phyloP scores from a whole-genome alignment of 2,888 invertebrate species.

The Eremobia ochroleuca region DNA sequence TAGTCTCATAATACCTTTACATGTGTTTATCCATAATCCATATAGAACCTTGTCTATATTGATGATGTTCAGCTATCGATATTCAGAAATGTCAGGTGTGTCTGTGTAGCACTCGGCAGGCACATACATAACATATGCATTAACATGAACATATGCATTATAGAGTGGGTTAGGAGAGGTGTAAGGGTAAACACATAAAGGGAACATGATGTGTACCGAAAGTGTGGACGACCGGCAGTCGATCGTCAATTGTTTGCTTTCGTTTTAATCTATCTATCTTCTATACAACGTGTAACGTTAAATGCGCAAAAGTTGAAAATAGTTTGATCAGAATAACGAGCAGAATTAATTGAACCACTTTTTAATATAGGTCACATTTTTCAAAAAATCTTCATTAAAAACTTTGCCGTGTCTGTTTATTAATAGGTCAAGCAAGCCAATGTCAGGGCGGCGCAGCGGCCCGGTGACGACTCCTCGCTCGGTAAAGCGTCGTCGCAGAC shows the following conservation, averaged over 20 bases:
- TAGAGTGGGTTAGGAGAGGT: slow-evolving; percentile 28
- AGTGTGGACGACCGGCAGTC: slow-evolving; percentile 7
- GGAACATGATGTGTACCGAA: background rate
- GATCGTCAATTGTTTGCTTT: slow-evolving; percentile 8
- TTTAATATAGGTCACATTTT: too few relatives aligned
- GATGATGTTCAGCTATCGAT: slow-evolving; percentile 23
- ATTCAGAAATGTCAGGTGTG: slow-evolving; percentile 49
- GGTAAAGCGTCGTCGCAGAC: too few relatives aligned
- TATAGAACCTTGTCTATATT: slow-evolving; percentile 12
- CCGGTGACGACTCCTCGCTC: too few relatives aligned
- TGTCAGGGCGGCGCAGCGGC: too few relatives aligned
- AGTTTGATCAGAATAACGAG: too few relatives aligned
- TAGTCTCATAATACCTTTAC: slow-evolving; percentile 24
- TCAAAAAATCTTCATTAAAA: too few relatives aligned
- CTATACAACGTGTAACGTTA: too few relatives aligned
- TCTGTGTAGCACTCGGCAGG: slow-evolving; percentile 31
- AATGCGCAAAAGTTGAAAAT: too few relatives aligned
- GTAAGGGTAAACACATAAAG: slow-evolving; percentile 10
- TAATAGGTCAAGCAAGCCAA: too few relatives aligned
- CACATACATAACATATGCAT: too few relatives aligned
- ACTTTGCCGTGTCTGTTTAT: too few relatives aligned
- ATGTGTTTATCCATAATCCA: slow-evolving; percentile 1
- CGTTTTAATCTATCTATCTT: background rate
- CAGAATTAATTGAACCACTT: too few relatives aligned
- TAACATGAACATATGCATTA: slow-evolving; percentile 57